Percentiles rank a stretch among this genome's conserved stretches.
These are phyloP conservation scores for Esperia sulphurella DNA, from an alignment of 2,888 invertebrate genomes.

Conservation along the genomic window DNA sequence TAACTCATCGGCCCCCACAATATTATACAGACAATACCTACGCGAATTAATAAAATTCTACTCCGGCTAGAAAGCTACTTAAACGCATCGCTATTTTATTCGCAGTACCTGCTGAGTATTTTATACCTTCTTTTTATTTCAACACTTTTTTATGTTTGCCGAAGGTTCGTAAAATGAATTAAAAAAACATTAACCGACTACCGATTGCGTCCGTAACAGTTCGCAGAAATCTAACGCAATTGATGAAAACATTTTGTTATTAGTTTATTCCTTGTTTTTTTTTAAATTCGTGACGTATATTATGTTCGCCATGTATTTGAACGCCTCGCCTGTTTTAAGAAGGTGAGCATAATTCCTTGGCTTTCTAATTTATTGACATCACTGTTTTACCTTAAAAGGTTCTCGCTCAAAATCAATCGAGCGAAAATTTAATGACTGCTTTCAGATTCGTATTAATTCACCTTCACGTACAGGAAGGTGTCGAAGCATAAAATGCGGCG, in stretches of 20 bases:
- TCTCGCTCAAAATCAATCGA: slow-evolving; percentile 65
- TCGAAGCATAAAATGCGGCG: slow-evolving; percentile 50
- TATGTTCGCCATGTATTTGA: slow-evolving; percentile 7
- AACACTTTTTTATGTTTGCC: slow-evolving; percentile 31
- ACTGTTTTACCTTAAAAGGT: slow-evolving; percentile 66
- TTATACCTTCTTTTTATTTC: slow-evolving; percentile 34
- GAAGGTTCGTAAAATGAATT: slow-evolving; percentile 34
- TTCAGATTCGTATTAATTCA: slow-evolving; percentile 68
- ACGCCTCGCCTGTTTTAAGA: too few relatives aligned
- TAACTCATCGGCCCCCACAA: slow-evolving; percentile 43
- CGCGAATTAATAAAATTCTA: slow-evolving; percentile 36
- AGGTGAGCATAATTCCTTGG: slow-evolving; percentile 41
- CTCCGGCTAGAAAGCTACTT: slow-evolving; percentile 29
- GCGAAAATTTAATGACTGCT: slow-evolving; percentile 74
- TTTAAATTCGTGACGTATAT: too few relatives aligned
- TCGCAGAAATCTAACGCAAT: slow-evolving; percentile 11
- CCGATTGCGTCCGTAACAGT: slow-evolving; percentile 25
- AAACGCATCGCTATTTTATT: slow-evolving; percentile 30
- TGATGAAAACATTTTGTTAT: slow-evolving; percentile 7
- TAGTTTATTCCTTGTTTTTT: too few relatives aligned
- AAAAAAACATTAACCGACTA: slow-evolving; percentile 34
- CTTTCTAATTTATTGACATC: slow-evolving; percentile 50
- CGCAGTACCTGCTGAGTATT: slow-evolving; percentile 27
- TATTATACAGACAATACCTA: slow-evolving; percentile 39
- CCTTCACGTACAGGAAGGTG: slow-evolving; percentile 50